Evolutionary conservation across 2,888 invertebrate genomes (phyloP), one percentile per base, ranked within the genome.

Genomic region (Drosophila peninsularis): DNA sequence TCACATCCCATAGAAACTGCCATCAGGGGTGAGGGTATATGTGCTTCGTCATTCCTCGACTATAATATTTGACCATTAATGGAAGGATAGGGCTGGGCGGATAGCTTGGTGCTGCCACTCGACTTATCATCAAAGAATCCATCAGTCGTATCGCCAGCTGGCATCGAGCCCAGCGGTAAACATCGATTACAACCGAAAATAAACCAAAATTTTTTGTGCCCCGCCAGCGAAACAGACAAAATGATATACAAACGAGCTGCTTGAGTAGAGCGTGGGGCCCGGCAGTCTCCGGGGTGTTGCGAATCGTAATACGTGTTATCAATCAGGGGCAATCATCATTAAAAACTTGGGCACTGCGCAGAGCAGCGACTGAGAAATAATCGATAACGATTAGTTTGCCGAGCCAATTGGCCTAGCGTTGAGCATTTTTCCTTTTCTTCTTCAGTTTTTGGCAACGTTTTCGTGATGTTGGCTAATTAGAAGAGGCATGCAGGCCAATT

Each of bases 51-150:
- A 42, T 55, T 41, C n/a, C 32, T 36, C 9, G 6, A n/a, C 36
- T 13, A 53, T 47, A 69, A 58, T 62, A 68, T 71, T 71, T 58
- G 67, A 52, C 19, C 70, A 64, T 78, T 62, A 71, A 65, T 42
- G 53, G 5, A 30, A 58, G 49, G 14, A 32, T 53, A 39, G 41
- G 39, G 60, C 19, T 49, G n/a, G 32, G 13, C 14, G 54, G 30
- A 30, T 1, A 30, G 47, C 39, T 11, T 2, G 17, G 32, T 9
- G 45, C 32, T 50, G 45, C 39, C 65, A 60, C 39, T 56, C 49
- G 54, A 67, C 76, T 82, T 91, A 91, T 91, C 90, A 84, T 82
- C 87, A 88, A 90, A 91, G 90, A 87, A 89, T 90, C 84, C 90
- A 90, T 90, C 90, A 84, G 79, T 61, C 61, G 60, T 89, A 90